Percentiles rank a stretch among this genome's conserved stretches.
Conservation (phyloP, 2,113 vertebrate genomes). For the Leuciscus idus region DNA sequence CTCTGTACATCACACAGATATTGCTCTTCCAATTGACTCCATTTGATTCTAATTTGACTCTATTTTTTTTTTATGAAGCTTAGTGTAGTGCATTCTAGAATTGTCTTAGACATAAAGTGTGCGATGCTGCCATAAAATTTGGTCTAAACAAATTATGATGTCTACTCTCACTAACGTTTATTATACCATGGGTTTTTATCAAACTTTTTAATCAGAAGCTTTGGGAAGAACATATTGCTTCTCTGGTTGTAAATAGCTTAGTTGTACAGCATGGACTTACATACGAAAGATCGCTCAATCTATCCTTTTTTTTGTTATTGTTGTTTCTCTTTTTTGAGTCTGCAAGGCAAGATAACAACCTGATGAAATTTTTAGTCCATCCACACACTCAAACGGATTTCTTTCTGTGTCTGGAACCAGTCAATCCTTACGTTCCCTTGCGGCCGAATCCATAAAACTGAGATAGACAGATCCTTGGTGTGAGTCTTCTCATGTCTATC, state of each 20-base stretch:
- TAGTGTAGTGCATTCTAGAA: not conserved
- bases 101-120: not conserved
- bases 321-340: constrained; percentile 31
- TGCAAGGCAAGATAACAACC: constrained; percentile 66
- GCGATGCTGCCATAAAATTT: not conserved
- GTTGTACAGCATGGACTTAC: constrained; percentile 33
- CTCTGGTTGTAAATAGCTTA: constrained; percentile 40
- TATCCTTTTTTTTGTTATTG: not conserved
- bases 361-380: constrained; percentile 67
- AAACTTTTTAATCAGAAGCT: not conserved
- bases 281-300: constrained; percentile 3
- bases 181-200: not conserved
- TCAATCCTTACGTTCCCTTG: constrained; percentile 32
- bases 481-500: constrained; percentile 24
- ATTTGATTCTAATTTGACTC: no score
- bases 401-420: constrained; percentile 33
- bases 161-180: not conserved
- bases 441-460: constrained; percentile 46
- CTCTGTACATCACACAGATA: no score
- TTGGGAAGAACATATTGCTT: not conserved
- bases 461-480: constrained; percentile 30
- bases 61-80: no score
- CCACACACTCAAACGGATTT: constrained; percentile 51
- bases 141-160: not conserved
- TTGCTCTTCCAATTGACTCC: no score